Percentiles rank a stretch among this genome's conserved stretches.
Conservation (phyloP, 2,888 invertebrate species). For the Myopa testacea region DNA sequence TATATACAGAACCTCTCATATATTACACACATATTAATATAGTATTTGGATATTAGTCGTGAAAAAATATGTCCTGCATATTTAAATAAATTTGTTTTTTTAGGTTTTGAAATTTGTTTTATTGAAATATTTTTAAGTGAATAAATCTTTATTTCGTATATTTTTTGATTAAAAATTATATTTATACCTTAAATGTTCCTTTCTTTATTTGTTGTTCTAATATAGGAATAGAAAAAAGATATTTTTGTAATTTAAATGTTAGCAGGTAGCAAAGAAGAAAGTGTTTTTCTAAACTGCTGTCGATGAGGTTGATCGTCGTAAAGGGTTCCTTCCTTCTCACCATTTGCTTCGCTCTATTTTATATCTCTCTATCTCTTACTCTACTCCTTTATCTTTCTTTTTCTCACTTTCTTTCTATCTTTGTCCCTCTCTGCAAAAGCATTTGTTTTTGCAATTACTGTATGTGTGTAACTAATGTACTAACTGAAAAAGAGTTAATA, state of each 20-base stretch:
- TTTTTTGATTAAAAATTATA: constrained; percentile 9
- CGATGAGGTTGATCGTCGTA: neutral
- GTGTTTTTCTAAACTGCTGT: neutral
- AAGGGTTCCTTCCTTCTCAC: neutral
- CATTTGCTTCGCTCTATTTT: neutral
- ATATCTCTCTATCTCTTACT: neutral
- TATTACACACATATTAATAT: no score
- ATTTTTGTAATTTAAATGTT: constrained; percentile 25
- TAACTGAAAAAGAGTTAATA: constrained; percentile 38
- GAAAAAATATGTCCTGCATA: no score
- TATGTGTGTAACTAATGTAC: constrained; percentile 8
- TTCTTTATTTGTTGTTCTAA: constrained; percentile 29
- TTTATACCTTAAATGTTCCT: constrained; percentile 25
- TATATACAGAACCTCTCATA: no score
- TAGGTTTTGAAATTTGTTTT: neutral
- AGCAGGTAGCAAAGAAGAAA: neutral
- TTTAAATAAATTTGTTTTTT: no score
- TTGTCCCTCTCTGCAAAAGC: neutral
- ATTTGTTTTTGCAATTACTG: constrained; percentile 6
- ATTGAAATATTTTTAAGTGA: neutral
- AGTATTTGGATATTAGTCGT: no score
- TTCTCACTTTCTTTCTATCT: neutral
- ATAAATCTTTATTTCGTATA: neutral
- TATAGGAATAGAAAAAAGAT: constrained; percentile 19
- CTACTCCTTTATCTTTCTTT: neutral